A percentile compares a stretch with the other conserved stretches of the same genome.
phyloP scores from a whole-genome alignment of 2,888 invertebrate genomes.

The Erynnis tages region DNA sequence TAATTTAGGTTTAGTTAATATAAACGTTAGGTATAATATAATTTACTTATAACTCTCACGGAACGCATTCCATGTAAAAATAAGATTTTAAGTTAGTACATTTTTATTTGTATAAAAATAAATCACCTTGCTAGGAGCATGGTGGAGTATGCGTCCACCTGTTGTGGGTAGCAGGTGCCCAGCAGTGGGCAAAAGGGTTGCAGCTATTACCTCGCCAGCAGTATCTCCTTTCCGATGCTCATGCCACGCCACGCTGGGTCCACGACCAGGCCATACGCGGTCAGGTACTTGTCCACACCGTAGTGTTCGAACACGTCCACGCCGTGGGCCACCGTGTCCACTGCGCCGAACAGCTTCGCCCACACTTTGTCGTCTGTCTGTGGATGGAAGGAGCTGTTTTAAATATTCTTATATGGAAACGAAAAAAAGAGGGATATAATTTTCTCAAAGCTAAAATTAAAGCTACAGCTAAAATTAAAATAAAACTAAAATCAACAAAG shows the following conservation, averaged over 20 bases:
- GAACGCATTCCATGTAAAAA: no score
- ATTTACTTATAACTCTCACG: no score
- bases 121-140: no score
- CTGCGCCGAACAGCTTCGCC: constrained; percentile 68
- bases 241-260: constrained; percentile 66
- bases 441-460: neutral
- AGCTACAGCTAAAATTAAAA: no score
- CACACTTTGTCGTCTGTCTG: constrained; percentile 68
- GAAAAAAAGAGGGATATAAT: neutral
- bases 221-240: constrained; percentile 64
- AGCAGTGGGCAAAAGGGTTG: neutral
- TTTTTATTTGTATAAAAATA: no score
- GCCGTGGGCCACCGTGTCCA: constrained; percentile 60
- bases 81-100: no score
- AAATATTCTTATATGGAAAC: no score
- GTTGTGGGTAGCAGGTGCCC: no score
- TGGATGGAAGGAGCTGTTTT: neutral
- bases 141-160: no score
- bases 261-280: constrained; percentile 74
- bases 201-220: constrained; percentile 63
- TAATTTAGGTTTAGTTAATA: no score
- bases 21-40: no score
- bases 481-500: no score
- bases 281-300: constrained; percentile 63
- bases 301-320: constrained; percentile 64